Evolutionary conservation across 2,888 invertebrate species (phyloP).

Genomic region (Odontomyia ornata): DNA sequence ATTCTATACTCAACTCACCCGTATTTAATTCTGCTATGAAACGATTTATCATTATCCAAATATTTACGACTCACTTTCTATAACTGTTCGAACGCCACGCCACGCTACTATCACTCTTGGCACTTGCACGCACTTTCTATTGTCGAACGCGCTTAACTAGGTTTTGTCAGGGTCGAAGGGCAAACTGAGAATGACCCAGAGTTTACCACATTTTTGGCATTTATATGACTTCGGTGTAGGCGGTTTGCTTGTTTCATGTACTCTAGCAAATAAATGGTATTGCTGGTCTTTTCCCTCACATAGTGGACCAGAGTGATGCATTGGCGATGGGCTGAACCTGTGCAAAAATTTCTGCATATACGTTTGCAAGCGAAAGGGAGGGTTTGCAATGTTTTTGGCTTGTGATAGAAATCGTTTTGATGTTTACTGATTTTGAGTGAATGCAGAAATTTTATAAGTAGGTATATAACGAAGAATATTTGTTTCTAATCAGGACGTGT

Average conservation of each 20-base stretch:
- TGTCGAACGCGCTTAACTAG: not conserved
- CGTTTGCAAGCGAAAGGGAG: not conserved
- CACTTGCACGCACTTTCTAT: slow-evolving; percentile 5
- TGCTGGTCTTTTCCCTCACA: not conserved
- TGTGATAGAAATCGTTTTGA: too few species aligned
- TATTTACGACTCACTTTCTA: not conserved
- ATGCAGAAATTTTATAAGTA: too few species aligned
- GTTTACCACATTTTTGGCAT: slow-evolving; percentile 33
- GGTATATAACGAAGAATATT: too few species aligned
- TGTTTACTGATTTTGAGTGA: too few species aligned
- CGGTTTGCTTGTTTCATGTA: slow-evolving; percentile 8
- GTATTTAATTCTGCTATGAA: slow-evolving; percentile 50
- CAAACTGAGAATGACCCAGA: slow-evolving; percentile 36
- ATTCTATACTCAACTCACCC: slow-evolving; percentile 41
- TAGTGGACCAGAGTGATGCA: not conserved
- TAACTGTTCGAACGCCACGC: not conserved
- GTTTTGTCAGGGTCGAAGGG: slow-evolving; percentile 9
- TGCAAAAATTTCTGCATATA: not conserved
- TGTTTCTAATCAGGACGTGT: too few species aligned
- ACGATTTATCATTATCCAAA: slow-evolving; percentile 48
- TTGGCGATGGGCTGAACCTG: not conserved
- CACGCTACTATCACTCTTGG: slow-evolving; percentile 21
- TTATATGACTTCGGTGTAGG: slow-evolving; percentile 37
- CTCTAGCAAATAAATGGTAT: not conserved
- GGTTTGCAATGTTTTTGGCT: not conserved